Evolutionary conservation across 2,113 vertebrate species (phyloP), one percentile per base, ranked within the genome.

Genomic region (Lepus europaeus): DNA sequence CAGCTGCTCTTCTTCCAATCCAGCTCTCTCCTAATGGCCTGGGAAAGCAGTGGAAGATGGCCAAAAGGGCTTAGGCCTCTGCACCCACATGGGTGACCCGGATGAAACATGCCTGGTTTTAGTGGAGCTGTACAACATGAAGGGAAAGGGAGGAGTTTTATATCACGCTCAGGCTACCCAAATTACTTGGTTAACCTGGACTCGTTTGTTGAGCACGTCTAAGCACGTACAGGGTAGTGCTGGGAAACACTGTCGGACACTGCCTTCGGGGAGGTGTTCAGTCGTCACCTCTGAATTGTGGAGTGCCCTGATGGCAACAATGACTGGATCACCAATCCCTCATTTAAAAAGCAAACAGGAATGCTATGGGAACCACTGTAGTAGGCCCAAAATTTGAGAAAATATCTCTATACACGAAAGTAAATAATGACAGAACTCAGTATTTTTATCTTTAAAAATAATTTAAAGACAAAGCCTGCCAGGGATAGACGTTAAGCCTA

Each of bases 371-470:
- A 68, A 66, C 16, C 8, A 92, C 36, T n/a, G 4, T 49, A 69
- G 7, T 68, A 89, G 77, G 51, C 16, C 53, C 20, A 56, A 51
- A 77, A 72, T 90, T 84, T 92, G 36, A 51, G 56, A 80, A 96
- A 56, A 25, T 79, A 22, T 87, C 66, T 61, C 73, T 45, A 29
- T 59, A 0, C 72, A 93, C 56, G 76, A 85, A 93, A 82, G 36
- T 56, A n/a, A 83, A 80, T 3, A 81, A 56, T 66, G 70, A n/a
- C 53, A 87, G 45, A 92, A 89, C 19, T 63, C 20, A 72, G 13
- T 59, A 69, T 5, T 76, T 68, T 27, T 9, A 69, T 59, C 79
- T 89, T 82, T 16, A 81, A 83, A 39, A 82, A 61, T 27, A 6
- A 49, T 27, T 20, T 36, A 19, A 22, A 27, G 27, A 66, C 39